Percentiles rank a stretch among this genome's conserved stretches.
phyloP scores from a whole-genome alignment of 2,113 vertebrate genomes.

The Oryzias melastigma region DNA sequence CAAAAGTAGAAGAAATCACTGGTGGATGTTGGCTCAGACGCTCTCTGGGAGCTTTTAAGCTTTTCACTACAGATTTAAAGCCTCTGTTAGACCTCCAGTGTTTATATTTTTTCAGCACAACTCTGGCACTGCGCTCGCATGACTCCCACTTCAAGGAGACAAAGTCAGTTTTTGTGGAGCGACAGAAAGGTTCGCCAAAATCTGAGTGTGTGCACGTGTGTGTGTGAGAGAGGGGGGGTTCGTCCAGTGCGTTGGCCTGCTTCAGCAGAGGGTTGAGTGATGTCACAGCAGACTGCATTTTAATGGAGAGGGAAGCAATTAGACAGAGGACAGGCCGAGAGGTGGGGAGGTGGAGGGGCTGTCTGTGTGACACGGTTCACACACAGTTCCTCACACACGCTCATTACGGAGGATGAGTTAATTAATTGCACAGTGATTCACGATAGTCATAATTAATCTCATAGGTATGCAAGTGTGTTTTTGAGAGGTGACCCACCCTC shows the following conservation, averaged over 20 bases:
- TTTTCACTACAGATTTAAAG: not conserved
- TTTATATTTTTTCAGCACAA: not conserved
- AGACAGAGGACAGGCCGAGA: conserved; percentile 71
- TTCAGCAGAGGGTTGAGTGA: conserved; percentile 71
- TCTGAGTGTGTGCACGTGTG: conserved; percentile 12
- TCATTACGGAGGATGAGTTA: conserved; percentile 79
- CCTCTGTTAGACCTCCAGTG: conserved; percentile 1
- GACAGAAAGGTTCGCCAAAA: conserved; percentile 14
- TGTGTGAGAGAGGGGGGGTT: conserved; percentile 15
- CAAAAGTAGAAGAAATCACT: not conserved
- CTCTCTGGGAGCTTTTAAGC: not conserved
- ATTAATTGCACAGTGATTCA: conserved; percentile 81
- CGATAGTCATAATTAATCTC: conserved; percentile 75
- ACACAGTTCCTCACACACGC: conserved; percentile 64
- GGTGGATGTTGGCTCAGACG: not conserved
- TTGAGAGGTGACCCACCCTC: conserved; percentile 60
- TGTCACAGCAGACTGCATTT: conserved; percentile 79
- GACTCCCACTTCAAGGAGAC: conserved; percentile 4
- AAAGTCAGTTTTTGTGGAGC: conserved; percentile 1
- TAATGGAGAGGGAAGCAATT: conserved; percentile 79
- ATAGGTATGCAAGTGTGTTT: conserved; percentile 66
- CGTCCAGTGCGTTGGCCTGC: conserved; percentile 36
- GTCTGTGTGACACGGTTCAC: conserved; percentile 67
- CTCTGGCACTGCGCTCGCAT: not conserved
- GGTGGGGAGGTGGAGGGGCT: conserved; percentile 73